Percentiles rank a stretch among this genome's conserved stretches.
Conservation (phyloP, 2,888 invertebrate species). For the Ischnus inquisitorius region DNA sequence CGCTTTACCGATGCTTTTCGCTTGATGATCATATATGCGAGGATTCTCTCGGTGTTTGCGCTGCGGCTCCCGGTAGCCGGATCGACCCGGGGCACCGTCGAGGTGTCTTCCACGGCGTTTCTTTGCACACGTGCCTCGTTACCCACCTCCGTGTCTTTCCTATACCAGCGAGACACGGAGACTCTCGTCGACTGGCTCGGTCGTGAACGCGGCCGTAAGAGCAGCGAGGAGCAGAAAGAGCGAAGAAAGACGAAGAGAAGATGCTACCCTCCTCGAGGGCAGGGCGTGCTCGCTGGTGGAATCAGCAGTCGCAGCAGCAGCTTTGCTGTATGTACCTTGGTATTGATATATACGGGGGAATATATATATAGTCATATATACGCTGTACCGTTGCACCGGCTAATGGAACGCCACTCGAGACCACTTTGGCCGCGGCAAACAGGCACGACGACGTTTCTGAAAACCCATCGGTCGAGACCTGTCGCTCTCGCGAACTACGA, state of each 20-base stretch:
- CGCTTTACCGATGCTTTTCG: constrained; percentile 29
- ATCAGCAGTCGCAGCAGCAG: constrained; percentile 18
- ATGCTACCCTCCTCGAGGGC: constrained; percentile 31
- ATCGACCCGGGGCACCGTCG: constrained; percentile 72
- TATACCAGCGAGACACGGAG: constrained; percentile 34
- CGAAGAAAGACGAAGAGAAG: constrained; percentile 27
- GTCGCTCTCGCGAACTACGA: constrained; percentile 56
- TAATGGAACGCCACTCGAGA: constrained; percentile 85
- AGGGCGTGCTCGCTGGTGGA: constrained; percentile 36
- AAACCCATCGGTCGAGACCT: constrained; percentile 79
- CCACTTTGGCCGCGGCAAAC: constrained; percentile 84
- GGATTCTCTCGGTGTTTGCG: constrained; percentile 76
- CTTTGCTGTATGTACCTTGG: constrained; percentile 38
- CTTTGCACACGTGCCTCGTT: constrained; percentile 80
- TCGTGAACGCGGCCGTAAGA: constrained; percentile 27
- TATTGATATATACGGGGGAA: constrained; percentile 50
- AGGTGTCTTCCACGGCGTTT: constrained; percentile 84
- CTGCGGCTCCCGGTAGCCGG: constrained; percentile 83
- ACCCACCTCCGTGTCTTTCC: constrained; percentile 20
- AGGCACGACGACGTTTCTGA: constrained; percentile 82
- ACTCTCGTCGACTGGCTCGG: constrained; percentile 30
- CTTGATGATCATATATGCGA: not conserved
- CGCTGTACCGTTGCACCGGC: constrained; percentile 73
- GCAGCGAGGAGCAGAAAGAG: not conserved
- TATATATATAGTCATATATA: constrained; percentile 37